Evolutionary conservation across 2,888 invertebrate species (phyloP).

Genomic region (Stictocephala bisonia): DNA sequence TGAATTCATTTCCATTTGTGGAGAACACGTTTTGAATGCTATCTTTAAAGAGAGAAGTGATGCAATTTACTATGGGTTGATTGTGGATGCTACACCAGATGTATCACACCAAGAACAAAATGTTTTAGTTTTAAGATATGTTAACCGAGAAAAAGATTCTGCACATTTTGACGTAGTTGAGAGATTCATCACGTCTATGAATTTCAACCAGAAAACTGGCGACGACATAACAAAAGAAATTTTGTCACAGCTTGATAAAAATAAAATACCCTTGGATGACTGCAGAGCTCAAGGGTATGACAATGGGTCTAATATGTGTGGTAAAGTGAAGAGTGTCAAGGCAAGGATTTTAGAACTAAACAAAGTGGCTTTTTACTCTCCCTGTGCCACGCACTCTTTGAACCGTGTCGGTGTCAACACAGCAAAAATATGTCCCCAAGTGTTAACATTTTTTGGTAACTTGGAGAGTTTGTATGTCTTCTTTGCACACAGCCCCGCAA

Average conservation of each 20-base stretch:
- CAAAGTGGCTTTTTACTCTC: constrained; percentile 32
- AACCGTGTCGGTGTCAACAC: constrained; percentile 33
- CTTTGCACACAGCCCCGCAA: constrained; percentile 18
- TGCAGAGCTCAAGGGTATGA: constrained; percentile 29
- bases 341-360: constrained; percentile 36
- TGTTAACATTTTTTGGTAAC: constrained; percentile 35
- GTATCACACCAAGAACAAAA: constrained; percentile 40
- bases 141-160: not conserved
- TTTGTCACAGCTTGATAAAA: not conserved
- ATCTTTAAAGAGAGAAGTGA: constrained; percentile 33
- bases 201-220: constrained; percentile 40
- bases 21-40: constrained; percentile 26
- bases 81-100: constrained; percentile 35
- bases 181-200: constrained; percentile 22
- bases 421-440: constrained; percentile 34
- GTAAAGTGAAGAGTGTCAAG: constrained; percentile 35
- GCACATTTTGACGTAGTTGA: constrained; percentile 26
- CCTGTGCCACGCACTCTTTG: constrained; percentile 35
- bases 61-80: constrained; percentile 36
- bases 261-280: constrained; percentile 32
- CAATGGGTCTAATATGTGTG: constrained; percentile 29
- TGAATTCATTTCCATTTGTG: constrained; percentile 44
- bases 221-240: constrained; percentile 1
- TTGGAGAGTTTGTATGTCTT: constrained; percentile 36
- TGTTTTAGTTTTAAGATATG: constrained; percentile 39